These are phyloP conservation scores for Carassius auratus DNA, from an alignment of 2,113 vertebrate genomes.

Conservation along the genomic window DNA sequence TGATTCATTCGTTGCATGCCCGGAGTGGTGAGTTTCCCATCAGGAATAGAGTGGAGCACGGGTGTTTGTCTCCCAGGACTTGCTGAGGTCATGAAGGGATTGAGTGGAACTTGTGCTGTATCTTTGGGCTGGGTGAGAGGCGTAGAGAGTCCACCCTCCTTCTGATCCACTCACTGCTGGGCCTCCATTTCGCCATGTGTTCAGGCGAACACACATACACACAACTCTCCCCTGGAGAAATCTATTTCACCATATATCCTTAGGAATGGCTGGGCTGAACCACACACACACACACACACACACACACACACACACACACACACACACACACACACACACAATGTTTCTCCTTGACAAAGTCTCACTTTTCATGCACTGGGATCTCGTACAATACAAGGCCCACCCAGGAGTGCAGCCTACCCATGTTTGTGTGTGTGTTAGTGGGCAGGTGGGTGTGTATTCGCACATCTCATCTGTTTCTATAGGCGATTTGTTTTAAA, in stretches of 20 bases:
- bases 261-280: conserved; percentile 10
- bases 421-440: conserved; percentile 30
- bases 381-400: conserved; percentile 53
- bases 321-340: not conserved
- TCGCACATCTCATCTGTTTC: conserved; percentile 39
- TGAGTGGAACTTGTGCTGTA: conserved; percentile 53
- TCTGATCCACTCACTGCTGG: conserved; percentile 34
- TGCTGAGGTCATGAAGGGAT: conserved; percentile 58
- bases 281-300: conserved; percentile 26
- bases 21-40: conserved; percentile 61
- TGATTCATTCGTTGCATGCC: conserved; percentile 68
- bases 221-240: conserved; percentile 41
- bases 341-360: conserved; percentile 41
- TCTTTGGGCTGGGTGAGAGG: conserved; percentile 47
- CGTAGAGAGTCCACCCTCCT: conserved; percentile 41
- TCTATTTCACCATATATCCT: conserved; percentile 41
- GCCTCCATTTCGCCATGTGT: conserved; percentile 20
- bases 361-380: conserved; percentile 61
- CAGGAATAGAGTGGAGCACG: conserved; percentile 62
- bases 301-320: too few species aligned
- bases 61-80: conserved; percentile 54
- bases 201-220: conserved; percentile 30
- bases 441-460: conserved; percentile 27
- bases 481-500: conserved; percentile 41
- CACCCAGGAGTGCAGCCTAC: conserved; percentile 49